Evolutionary conservation across 1,140 invertebrate genomes (phyloP), one percentile per base, ranked within the genome.

Genomic region (Trissolcus basalis): DNA sequence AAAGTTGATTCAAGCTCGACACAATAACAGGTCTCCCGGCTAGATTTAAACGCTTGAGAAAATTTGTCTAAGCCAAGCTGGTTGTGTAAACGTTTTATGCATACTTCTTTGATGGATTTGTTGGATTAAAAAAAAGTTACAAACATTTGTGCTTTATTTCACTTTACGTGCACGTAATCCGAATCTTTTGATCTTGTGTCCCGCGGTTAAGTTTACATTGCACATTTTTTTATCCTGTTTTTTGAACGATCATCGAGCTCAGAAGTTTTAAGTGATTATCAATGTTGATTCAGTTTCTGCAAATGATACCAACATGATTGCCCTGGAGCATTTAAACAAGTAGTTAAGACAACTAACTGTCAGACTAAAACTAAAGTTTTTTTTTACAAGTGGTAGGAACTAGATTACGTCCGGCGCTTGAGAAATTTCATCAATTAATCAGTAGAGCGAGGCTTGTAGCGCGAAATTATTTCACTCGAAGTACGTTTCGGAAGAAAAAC

Each of bases 111-210:
- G 51, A 67, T 35, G 63, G 63, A 67, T 67, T 56, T 67, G 11
- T 36, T 33, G 19, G 51, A 13, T 43, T n/a, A 55, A 48, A 53
- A 51, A 68, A 59, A 55, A 13, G 9, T 39, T 16, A 43, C 64
- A 68, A 68, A 68, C 64, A 53, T 68, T 68, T 59, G 14, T 53
- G 27, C 12, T 68, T 36, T 68, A 59, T 59, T 68, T 59, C n/a
- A 33, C 12, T 51, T 11, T 10, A 51, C 11, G 49, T 48, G 16
- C 14, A n/a, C 47, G n/a, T 35, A 12, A 44, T 54, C 12, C 13
- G 9, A 32, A 45, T 58, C n/a, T 33, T 68, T 68, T 51, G n/a
- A 19, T 68, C 33, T 43, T 41, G 41, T 59, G 39, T 59, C 12
- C 45, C 27, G 13, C 36, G 36, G 54, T 51, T 48, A 51, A 58